Evolutionary conservation across 2,888 invertebrate genomes (phyloP), one percentile per base, ranked within the genome.

Genomic region (Reticulitermes lucifugus): DNA sequence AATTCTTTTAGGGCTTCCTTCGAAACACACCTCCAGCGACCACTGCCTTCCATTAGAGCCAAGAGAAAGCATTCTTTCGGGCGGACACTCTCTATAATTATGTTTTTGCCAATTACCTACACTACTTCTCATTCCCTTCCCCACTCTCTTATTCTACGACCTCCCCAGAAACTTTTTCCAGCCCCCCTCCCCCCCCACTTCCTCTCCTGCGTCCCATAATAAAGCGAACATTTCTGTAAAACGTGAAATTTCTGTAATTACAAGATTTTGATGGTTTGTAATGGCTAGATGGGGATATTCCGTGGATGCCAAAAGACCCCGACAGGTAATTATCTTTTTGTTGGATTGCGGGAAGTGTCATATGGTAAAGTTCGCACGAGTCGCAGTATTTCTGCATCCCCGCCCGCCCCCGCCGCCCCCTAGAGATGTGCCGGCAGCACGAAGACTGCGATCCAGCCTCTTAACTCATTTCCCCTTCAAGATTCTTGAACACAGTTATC

Each of bases 281-380:
- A 77, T 83, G 75, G 55, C 46, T 55, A 46, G 83, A 77, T 77
- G 65, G n/a, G 65, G 65, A 65, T 65, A 65, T 65, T 25, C 65
- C 65, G 65, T 65, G 65, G 65, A 65, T 25, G 65, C 65, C 65
- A n/a, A 65, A 65, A 65, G 65, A 65, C 65, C 25, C 12, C 25
- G 82, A 85, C 85, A 85, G 85, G 85, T 85, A 85, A 85, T 85
- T 85, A 85, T 85, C 75, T 85, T 85, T 85, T 85, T 85, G 55
- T 55, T 79, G 79, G 51, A 79, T 65, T 65, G 65, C 25, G 65
- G 65, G 75, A 79, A 79, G 79, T 55, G 79, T 55, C 79, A 55
- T 79, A 55, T 79, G 79, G 79, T 55, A 12, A 46, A 25, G 79
- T 79, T 79, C 79, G 29, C 79, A 79, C 79, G 79, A 79, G 79